Evolutionary conservation across 2,888 invertebrate species (phyloP).

Genomic region (Torymus auratus): DNA sequence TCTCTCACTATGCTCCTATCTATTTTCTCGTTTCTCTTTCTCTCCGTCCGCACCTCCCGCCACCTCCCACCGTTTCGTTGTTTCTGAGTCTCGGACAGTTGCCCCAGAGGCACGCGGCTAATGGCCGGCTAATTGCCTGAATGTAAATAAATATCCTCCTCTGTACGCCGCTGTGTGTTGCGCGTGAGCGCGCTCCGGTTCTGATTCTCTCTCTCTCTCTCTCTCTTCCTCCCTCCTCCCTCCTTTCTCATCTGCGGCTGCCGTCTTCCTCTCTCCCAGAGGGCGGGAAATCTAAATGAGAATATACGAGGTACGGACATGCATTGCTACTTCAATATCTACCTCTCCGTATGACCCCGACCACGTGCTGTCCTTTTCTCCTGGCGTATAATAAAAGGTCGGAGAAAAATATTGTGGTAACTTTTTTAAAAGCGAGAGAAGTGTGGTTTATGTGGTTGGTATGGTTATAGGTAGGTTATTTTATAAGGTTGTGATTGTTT

Average conservation of each 20-base stretch:
- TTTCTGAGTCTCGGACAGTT: slow-evolving; percentile 18
- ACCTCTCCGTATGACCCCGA: neutral
- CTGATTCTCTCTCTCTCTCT: neutral
- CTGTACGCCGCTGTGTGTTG: slow-evolving; percentile 60
- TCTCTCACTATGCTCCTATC: neutral
- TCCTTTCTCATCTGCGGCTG: slow-evolving; percentile 32
- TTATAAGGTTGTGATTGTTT: no score
- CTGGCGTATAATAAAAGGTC: no score
- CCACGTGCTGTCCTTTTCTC: neutral
- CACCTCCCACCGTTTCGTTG: neutral
- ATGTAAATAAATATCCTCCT: slow-evolving; percentile 76
- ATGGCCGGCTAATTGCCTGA: slow-evolving; percentile 75
- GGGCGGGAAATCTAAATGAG: slow-evolving; percentile 70
- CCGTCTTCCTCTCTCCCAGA: slow-evolving; percentile 19
- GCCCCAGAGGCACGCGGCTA: slow-evolving; percentile 65
- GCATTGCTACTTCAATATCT: slow-evolving; percentile 67
- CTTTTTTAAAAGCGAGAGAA: no score
- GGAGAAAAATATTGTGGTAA: no score
- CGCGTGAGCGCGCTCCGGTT: slow-evolving; percentile 18
- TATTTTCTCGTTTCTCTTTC: no score
- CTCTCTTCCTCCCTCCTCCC: neutral
- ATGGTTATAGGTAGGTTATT: no score
- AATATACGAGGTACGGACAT: slow-evolving; percentile 74
- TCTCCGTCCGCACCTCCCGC: no score
- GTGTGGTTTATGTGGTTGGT: no score